phyloP scores from a whole-genome alignment of 2,113 vertebrate genomes.

The Phrynosoma blainvillii region DNA sequence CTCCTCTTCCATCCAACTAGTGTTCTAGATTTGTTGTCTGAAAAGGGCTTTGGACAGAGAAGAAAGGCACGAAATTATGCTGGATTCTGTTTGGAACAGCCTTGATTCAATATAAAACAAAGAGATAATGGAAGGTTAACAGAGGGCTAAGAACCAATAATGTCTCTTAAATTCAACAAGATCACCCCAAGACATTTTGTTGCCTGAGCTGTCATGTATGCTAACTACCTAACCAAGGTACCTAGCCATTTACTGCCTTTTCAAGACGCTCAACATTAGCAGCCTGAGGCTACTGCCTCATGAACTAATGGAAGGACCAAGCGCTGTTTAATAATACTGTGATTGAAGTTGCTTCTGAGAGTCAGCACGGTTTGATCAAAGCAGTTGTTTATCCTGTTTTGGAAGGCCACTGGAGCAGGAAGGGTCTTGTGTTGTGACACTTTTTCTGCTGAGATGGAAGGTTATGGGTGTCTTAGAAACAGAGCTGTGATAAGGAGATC shows the following conservation, averaged over 20 bases:
- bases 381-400: not conserved
- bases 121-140: too few species aligned
- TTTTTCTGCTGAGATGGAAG: conserved; percentile 23
- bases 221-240: too few species aligned
- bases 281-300: not conserved
- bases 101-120: too few species aligned
- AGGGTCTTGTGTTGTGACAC: not conserved
- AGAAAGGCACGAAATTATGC: too few species aligned
- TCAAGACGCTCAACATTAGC: not conserved
- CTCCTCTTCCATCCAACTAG: not conserved
- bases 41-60: too few species aligned
- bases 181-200: too few species aligned
- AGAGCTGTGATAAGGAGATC: conserved; percentile 37
- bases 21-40: too few species aligned
- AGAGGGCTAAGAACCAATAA: too few species aligned
- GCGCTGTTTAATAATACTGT: conserved; percentile 22
- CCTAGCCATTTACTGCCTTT: not conserved
- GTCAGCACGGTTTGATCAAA: conserved; percentile 24
- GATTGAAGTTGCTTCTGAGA: conserved; percentile 26
- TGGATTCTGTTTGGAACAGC: not conserved
- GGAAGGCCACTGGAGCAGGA: not conserved
- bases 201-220: too few species aligned
- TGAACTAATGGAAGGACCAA: not conserved
- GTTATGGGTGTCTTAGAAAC: not conserved
- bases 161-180: too few species aligned